These are phyloP conservation scores for Alexandromys fortis DNA, from an alignment of 2,113 vertebrate genomes.

Conservation along the genomic window DNA sequence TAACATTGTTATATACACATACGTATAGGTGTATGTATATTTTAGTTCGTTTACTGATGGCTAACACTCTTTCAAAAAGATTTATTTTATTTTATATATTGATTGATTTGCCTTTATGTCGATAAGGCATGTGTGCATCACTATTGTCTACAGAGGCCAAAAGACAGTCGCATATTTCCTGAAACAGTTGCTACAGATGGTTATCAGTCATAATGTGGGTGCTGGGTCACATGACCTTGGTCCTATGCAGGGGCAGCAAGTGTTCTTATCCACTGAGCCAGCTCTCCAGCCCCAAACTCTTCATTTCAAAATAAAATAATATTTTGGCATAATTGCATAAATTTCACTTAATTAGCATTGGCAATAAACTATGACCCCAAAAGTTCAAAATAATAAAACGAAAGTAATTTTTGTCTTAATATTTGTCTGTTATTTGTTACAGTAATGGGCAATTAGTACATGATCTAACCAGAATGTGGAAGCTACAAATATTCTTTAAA, in stretches of 20 bases:
- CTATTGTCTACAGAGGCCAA: neutral
- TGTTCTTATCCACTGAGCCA: neutral
- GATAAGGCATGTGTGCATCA: neutral
- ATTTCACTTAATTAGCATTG: neutral
- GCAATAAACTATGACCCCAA: neutral
- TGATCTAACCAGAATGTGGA: neutral
- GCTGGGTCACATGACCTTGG: neutral
- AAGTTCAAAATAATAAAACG: neutral
- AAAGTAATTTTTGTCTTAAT: neutral
- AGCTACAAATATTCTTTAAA: neutral
- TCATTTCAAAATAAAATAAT: neutral
- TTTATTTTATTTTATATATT: neutral
- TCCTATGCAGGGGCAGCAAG: neutral
- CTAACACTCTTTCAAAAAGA: neutral
- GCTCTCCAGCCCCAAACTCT: neutral
- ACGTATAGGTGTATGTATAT: neutral
- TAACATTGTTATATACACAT: neutral
- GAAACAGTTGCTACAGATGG: neutral
- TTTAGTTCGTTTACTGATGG: constrained; percentile 24
- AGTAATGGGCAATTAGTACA: neutral
- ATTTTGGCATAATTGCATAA: neutral
- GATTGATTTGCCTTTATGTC: neutral
- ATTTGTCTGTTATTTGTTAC: neutral
- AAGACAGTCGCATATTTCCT: neutral
- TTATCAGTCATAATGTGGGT: neutral